phyloP scores from a whole-genome alignment of 2,113 vertebrate genomes.

The Hemiscyllium ocellatum region DNA sequence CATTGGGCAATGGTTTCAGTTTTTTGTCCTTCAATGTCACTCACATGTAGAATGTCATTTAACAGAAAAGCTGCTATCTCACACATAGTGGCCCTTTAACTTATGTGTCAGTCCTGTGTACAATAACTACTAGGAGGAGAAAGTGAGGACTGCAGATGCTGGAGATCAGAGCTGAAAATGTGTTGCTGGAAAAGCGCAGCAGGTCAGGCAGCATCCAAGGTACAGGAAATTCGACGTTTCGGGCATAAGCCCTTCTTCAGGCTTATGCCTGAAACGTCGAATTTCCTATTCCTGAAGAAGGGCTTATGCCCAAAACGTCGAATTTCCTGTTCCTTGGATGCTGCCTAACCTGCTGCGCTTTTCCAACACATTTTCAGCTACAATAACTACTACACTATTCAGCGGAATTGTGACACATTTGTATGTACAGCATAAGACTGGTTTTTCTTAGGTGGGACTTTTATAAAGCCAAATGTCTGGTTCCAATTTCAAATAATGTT shows the following conservation, averaged over 20 bases:
- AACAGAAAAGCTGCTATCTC: not conserved
- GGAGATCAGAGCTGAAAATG: too few relatives aligned
- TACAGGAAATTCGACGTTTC: too few relatives aligned
- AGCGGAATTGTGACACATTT: not conserved
- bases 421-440: slow-evolving; percentile 11
- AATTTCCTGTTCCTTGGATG: too few relatives aligned
- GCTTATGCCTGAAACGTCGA: too few relatives aligned
- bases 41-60: not conserved
- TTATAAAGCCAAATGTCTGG: not conserved
- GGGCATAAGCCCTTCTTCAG: too few relatives aligned
- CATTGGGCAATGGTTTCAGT: not conserved
- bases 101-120: not conserved
- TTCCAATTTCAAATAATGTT: not conserved
- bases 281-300: too few relatives aligned
- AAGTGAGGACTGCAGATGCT: too few relatives aligned
- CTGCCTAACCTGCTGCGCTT: too few relatives aligned
- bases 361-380: too few relatives aligned
- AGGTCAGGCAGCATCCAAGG: too few relatives aligned
- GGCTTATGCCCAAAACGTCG: too few relatives aligned
- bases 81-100: not conserved
- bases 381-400: not conserved
- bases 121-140: not conserved
- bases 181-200: too few relatives aligned
- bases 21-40: not conserved
- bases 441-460: not conserved